Conservation (phyloP, 2,888 invertebrate species). For the Mimumesa dahlbomi region DNA sequence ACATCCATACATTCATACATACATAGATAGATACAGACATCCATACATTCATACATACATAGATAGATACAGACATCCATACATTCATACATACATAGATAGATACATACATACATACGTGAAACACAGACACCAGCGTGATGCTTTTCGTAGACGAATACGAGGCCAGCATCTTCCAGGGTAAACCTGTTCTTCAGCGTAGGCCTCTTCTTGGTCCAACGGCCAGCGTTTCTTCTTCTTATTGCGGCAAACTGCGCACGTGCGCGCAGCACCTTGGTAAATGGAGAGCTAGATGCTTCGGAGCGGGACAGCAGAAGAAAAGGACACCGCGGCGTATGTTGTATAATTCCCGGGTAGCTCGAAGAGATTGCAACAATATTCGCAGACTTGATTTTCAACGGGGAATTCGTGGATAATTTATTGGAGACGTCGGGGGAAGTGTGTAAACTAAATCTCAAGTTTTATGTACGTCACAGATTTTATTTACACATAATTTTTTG, state of each 20-base stretch:
- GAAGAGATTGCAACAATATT: neutral
- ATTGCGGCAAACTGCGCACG: conserved; percentile 67
- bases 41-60: no score
- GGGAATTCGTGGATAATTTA: no score
- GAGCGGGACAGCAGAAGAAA: conserved; percentile 35
- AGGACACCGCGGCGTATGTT: conserved; percentile 11
- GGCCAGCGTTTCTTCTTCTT: conserved; percentile 37
- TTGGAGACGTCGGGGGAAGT: no score
- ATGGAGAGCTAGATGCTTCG: conserved; percentile 49
- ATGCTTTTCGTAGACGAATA: conserved; percentile 45
- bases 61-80: no score
- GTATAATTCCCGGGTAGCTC: neutral
- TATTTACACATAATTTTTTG: no score
- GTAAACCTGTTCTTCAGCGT: conserved; percentile 58
- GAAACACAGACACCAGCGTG: conserved; percentile 15
- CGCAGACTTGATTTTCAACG: neutral
- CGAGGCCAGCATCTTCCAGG: conserved; percentile 28
- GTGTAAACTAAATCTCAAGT: no score
- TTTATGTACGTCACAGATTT: no score
- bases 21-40: no score
- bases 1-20: no score
- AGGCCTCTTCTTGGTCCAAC: conserved; percentile 28
- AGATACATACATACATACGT: no score
- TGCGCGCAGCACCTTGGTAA: conserved; percentile 72
- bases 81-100: no score